phyloP scores from a whole-genome alignment of 2,797 vertebrate species.

The Carcharodon carcharias region DNA sequence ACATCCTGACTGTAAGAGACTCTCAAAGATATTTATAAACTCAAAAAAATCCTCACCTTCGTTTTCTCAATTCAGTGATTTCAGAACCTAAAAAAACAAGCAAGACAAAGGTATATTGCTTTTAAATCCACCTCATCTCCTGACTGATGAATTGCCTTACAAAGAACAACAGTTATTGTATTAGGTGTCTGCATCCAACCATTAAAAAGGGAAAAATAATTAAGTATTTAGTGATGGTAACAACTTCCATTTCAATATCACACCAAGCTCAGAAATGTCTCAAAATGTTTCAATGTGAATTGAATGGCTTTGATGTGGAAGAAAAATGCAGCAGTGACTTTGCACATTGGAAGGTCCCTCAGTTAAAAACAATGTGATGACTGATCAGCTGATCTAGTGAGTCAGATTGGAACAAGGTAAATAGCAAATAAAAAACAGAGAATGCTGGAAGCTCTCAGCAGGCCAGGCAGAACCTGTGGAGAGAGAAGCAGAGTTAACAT shows the following conservation, averaged over 20 bases:
- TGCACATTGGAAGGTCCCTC: background rate
- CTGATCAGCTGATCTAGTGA: background rate
- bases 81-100: constrained; percentile 48
- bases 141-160: background rate
- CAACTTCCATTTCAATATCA: background rate
- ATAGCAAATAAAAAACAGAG: too few species aligned
- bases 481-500: too few species aligned
- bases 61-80: constrained; percentile 50
- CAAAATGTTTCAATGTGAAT: background rate
- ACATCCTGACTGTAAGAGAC: background rate
- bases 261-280: background rate
- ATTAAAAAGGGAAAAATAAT: background rate
- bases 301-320: background rate
- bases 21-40: background rate
- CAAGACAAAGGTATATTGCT: background rate
- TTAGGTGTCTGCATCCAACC: background rate
- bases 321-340: background rate
- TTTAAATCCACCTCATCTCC: background rate
- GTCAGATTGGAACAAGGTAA: background rate
- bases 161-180: background rate
- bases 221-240: too few species aligned
- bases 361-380: background rate
- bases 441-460: too few species aligned
- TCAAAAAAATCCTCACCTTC: constrained; percentile 54
- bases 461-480: too few species aligned